Conservation (phyloP, 2,797 vertebrate species). For the Enoplosus armatus region DNA sequence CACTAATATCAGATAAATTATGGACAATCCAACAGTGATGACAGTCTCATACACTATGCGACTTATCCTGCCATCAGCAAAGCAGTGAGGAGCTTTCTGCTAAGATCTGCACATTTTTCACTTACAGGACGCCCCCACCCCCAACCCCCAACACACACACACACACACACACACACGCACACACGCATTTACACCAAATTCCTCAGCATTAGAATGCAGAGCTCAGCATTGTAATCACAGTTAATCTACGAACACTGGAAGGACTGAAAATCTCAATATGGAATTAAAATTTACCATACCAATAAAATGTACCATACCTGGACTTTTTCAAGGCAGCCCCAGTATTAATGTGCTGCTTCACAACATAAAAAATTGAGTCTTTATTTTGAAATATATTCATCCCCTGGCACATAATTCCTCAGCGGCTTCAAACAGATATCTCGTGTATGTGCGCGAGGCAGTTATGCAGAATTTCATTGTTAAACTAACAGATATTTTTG, state of each 20-base stretch:
- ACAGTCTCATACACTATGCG: constrained; percentile 42
- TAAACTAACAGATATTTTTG: constrained; percentile 15
- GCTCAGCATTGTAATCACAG: constrained; percentile 45
- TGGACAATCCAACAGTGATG: constrained; percentile 28
- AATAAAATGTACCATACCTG: constrained; percentile 6
- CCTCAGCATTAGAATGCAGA: constrained; percentile 29
- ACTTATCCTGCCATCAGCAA: constrained; percentile 59
- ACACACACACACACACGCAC: constrained; percentile 8
- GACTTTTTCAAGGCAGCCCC: not conserved
- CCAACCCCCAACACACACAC: constrained; percentile 23
- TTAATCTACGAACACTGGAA: constrained; percentile 28
- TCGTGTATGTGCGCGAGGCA: not conserved
- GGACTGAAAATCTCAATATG: constrained; percentile 35
- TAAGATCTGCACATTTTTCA: constrained; percentile 74
- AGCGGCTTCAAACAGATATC: constrained; percentile 14
- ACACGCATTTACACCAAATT: constrained; percentile 28
- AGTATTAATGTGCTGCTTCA: not conserved
- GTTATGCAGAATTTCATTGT: constrained; percentile 30
- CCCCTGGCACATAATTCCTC: constrained; percentile 11
- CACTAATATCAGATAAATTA: constrained; percentile 51
- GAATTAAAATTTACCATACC: constrained; percentile 30
- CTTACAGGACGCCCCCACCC: constrained; percentile 33
- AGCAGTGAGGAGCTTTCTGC: constrained; percentile 62
- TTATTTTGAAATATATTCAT: constrained; percentile 24
- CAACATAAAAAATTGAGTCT: not conserved